Conservation (phyloP, 92 coral and sea anemone species). For the Epizoanthus rinbou region DNA sequence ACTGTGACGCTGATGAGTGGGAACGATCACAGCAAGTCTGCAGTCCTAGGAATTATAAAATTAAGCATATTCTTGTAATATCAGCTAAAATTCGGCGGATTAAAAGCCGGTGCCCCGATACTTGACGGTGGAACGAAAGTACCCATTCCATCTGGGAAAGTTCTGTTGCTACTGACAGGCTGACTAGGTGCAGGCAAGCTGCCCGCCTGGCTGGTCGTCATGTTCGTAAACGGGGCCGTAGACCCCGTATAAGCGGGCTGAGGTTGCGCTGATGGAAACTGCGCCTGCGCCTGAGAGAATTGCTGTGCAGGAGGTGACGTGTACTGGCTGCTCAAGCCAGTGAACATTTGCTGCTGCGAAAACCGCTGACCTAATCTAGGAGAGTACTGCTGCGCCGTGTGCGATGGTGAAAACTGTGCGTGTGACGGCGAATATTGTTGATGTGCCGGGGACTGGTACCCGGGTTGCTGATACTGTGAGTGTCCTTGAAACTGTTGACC, state of each 20-base stretch:
- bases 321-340: constrained; percentile 41
- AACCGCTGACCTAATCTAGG: constrained; percentile 37
- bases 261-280: constrained; percentile 22
- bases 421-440: constrained; percentile 20
- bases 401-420: constrained; percentile 33
- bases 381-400: constrained; percentile 34
- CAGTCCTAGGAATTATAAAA: neutral
- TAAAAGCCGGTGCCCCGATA: constrained; percentile 15
- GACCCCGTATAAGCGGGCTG: constrained; percentile 31
- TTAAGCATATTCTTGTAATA: neutral
- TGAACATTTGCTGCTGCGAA: constrained; percentile 38
- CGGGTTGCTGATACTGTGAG: constrained; percentile 34
- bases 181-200: constrained; percentile 12
- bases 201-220: constrained; percentile 26
- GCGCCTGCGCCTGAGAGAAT: constrained; percentile 16
- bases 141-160: constrained; percentile 18
- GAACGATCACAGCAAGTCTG: too few relatives aligned
- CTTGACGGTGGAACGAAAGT: constrained; percentile 7
- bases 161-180: constrained; percentile 9
- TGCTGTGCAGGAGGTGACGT: constrained; percentile 34
- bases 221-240: constrained; percentile 4
- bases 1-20: too few relatives aligned
- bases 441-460: constrained; percentile 24
- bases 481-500: constrained; percentile 39
- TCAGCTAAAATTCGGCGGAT: constrained; percentile 36